These are phyloP conservation scores for Drosophila repleta DNA, from an alignment of 1,140 invertebrate species.

Conservation along the genomic window DNA sequence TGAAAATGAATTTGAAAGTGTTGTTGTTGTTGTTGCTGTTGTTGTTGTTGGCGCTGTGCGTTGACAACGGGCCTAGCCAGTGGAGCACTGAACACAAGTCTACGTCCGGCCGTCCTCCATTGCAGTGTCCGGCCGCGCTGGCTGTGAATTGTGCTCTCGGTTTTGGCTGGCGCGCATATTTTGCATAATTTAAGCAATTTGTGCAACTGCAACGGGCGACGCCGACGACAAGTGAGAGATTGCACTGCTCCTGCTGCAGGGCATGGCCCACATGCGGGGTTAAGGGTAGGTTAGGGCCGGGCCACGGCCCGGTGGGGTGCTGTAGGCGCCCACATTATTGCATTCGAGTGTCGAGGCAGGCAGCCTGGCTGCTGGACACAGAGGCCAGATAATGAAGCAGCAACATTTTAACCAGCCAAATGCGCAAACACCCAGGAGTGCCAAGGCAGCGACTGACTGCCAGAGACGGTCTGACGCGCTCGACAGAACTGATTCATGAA, in stretches of 20 bases:
- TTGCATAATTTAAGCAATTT: conserved; percentile 82
- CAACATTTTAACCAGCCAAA: conserved; percentile 81
- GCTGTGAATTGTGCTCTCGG: conserved; percentile 51
- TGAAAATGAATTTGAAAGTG: conserved; percentile 81
- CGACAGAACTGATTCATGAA: conserved; percentile 73
- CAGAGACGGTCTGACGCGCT: conserved; percentile 60
- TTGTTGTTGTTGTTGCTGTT: conserved; percentile 48
- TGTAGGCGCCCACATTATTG: conserved; percentile 60
- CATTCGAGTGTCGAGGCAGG: conserved; percentile 18
- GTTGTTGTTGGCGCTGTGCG: conserved; percentile 14
- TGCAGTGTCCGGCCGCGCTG: neutral
- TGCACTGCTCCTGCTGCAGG: neutral
- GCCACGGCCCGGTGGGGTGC: neutral
- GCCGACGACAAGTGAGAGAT: conserved; percentile 36
- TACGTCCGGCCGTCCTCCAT: neutral
- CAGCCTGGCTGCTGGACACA: conserved; percentile 28
- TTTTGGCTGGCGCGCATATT: conserved; percentile 74
- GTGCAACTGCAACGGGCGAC: conserved; percentile 63
- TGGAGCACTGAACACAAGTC: conserved; percentile 8
- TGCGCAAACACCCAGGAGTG: conserved; percentile 50
- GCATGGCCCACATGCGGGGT: neutral
- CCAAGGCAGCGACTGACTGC: conserved; percentile 50
- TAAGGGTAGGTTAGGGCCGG: conserved; percentile 19
- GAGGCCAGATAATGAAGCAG: conserved; percentile 79
- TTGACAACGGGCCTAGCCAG: conserved; percentile 39